These are phyloP conservation scores for Tenodera sinensis DNA, from an alignment of 2,888 invertebrate species.

Conservation along the genomic window DNA sequence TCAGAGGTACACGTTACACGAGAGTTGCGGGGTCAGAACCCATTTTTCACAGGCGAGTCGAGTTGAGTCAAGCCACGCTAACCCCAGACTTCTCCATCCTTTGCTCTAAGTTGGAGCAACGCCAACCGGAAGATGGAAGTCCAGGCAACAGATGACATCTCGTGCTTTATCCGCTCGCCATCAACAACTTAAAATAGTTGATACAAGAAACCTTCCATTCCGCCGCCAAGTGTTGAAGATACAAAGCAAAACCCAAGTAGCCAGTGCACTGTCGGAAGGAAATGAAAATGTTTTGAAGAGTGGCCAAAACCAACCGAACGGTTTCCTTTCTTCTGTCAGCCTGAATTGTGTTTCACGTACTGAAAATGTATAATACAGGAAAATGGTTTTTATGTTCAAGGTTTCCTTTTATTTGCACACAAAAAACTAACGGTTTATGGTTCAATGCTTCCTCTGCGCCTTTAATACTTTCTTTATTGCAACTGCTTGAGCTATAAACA, in stretches of 20 bases:
- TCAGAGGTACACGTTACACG: neutral
- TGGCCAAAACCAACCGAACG: neutral
- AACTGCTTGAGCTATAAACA: neutral
- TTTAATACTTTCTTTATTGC: neutral
- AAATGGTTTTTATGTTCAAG: neutral
- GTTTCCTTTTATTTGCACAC: neutral
- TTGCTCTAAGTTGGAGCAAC: neutral
- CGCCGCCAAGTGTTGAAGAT: neutral
- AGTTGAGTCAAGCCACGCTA: neutral
- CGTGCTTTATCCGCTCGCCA: neutral
- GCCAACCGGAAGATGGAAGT: slow-evolving; percentile 2
- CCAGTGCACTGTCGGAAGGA: neutral
- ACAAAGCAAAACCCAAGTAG: neutral
- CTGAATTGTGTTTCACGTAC: neutral
- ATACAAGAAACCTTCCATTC: neutral
- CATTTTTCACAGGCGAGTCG: neutral
- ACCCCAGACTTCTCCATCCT: neutral
- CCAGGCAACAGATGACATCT: slow-evolving; percentile 6
- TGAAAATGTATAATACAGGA: neutral
- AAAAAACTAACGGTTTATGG: neutral
- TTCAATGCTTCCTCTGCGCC: neutral
- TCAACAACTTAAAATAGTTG: neutral
- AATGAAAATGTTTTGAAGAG: neutral
- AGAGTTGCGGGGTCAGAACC: neutral
- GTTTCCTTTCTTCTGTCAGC: neutral